A percentile compares a stretch with the other conserved stretches of the same genome.
These are phyloP conservation scores for Thalassarche chlororhynchos DNA, from an alignment of 2,113 vertebrate species.

Conservation along the genomic window DNA sequence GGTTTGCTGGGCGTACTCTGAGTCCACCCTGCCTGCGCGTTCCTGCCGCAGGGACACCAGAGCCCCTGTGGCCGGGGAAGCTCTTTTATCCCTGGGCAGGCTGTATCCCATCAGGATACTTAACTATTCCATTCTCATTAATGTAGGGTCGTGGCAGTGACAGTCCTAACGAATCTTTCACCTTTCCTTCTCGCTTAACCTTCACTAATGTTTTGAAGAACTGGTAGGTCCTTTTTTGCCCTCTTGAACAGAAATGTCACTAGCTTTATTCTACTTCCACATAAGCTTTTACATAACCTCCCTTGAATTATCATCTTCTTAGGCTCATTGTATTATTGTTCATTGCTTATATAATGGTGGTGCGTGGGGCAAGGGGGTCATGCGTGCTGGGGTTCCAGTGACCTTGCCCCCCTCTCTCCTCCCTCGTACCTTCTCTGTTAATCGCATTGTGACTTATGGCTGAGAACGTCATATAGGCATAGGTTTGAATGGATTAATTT, in stretches of 20 bases:
- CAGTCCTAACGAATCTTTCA: neutral
- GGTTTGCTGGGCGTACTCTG: neutral
- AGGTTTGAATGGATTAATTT: conserved; percentile 48
- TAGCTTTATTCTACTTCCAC: too few relatives aligned
- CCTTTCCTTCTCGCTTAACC: neutral
- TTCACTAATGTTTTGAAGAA: too few relatives aligned
- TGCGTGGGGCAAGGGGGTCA: neutral
- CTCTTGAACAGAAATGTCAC: too few relatives aligned
- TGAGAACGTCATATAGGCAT: neutral
- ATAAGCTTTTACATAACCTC: too few relatives aligned
- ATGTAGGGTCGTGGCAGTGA: neutral
- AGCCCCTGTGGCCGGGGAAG: neutral
- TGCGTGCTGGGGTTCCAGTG: neutral
- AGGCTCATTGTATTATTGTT: neutral
- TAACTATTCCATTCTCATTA: neutral
- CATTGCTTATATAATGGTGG: neutral
- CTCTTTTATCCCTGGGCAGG: neutral
- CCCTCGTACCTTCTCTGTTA: neutral
- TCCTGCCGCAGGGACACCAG: neutral
- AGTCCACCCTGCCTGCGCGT: neutral
- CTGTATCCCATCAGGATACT: neutral
- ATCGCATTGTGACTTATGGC: neutral
- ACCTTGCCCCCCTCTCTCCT: neutral
- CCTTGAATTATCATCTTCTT: too few relatives aligned
- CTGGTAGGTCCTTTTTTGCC: too few relatives aligned